These are phyloP conservation scores for Vicugna pacos DNA, from an alignment of 2,113 vertebrate genomes.

Conservation along the genomic window DNA sequence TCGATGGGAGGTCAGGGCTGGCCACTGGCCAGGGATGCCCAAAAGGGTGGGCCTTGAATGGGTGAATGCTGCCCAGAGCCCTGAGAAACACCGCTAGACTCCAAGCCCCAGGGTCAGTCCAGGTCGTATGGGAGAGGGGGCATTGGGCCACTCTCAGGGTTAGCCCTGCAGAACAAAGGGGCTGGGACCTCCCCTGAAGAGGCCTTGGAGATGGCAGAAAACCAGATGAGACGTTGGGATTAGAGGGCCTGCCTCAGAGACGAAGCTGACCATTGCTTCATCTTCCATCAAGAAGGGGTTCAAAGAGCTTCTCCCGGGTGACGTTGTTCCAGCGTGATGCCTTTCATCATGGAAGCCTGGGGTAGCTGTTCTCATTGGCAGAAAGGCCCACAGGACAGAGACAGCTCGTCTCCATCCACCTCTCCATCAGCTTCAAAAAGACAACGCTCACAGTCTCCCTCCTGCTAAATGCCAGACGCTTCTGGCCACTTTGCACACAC, in stretches of 20 bases:
- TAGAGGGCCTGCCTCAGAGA: neutral
- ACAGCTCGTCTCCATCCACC: neutral
- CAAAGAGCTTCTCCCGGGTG: constrained; percentile 19
- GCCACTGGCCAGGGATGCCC: neutral
- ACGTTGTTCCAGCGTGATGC: accelerated
- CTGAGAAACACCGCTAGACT: neutral
- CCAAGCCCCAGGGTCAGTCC: neutral
- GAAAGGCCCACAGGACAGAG: neutral
- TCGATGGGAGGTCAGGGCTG: neutral
- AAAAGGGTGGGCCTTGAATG: neutral
- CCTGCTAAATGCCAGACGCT: neutral
- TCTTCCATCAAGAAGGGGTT: constrained; percentile 48
- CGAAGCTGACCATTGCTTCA: constrained; percentile 3
- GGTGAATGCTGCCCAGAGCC: neutral
- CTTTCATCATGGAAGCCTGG: constrained; percentile 60
- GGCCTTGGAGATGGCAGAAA: neutral
- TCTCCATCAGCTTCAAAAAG: neutral
- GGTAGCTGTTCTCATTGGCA: neutral
- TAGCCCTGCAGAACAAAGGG: neutral
- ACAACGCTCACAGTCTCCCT: neutral
- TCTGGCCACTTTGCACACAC: neutral
- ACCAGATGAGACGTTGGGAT: constrained; percentile 46
- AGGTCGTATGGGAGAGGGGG: neutral
- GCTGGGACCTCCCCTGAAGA: neutral
- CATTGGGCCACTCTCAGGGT: neutral